These are phyloP conservation scores for Echinops telfairi DNA, from an alignment of 2,113 vertebrate species.

Conservation along the genomic window DNA sequence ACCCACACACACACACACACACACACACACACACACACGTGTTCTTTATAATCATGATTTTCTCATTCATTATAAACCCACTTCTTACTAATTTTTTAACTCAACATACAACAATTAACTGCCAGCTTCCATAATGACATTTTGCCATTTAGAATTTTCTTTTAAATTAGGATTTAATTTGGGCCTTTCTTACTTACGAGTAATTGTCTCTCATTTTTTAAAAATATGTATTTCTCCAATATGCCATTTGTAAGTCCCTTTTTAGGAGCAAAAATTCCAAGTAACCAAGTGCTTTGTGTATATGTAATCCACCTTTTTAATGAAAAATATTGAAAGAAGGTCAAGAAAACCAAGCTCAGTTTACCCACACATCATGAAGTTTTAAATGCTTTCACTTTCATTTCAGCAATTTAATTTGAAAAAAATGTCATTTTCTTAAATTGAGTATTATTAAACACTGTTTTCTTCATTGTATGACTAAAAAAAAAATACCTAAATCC, in stretches of 20 bases:
- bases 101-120: not conserved
- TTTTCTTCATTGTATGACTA: not conserved
- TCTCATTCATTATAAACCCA: not conserved
- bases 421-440: no score
- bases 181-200: not conserved
- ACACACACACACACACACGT: not conserved
- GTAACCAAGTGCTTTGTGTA: not conserved
- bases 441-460: not conserved
- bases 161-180: slow-evolving; percentile 5
- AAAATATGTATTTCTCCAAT: not conserved
- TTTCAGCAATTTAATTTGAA: not conserved
- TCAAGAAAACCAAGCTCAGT: not conserved
- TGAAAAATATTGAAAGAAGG: slow-evolving; percentile 50
- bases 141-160: not conserved
- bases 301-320: not conserved
- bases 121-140: not conserved
- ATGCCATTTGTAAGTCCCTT: not conserved
- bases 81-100: slow-evolving; percentile 14
- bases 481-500: not conserved
- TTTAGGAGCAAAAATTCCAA: slow-evolving; percentile 27
- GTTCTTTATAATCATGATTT: not conserved
- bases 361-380: not conserved
- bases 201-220: not conserved
- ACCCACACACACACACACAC: not conserved
- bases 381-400: slow-evolving; percentile 16